phyloP scores from a whole-genome alignment of 1,140 invertebrate species.

The Drosophila lacertosa region DNA sequence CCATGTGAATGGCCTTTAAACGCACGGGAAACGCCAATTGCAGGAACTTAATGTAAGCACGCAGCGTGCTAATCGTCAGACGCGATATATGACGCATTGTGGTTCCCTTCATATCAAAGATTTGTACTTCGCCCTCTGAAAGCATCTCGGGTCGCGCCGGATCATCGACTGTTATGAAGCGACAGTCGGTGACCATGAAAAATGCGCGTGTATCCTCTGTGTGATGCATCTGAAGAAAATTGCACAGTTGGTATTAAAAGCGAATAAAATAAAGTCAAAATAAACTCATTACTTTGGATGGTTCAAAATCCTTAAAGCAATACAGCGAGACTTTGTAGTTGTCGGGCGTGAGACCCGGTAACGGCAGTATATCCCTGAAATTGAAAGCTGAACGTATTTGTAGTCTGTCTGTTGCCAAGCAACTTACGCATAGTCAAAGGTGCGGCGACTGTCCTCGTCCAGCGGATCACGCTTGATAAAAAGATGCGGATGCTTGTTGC shows the following conservation, averaged over 20 bases:
- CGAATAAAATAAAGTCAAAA: background rate
- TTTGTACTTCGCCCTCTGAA: constrained; percentile 87
- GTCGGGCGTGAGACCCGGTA: constrained; percentile 86
- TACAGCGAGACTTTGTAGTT: constrained; percentile 87
- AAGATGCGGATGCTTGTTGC: constrained; percentile 87
- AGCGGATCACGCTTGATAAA: constrained; percentile 87
- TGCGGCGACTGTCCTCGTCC: constrained; percentile 67
- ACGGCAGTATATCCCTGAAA: constrained; percentile 87
- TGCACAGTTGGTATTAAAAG: background rate
- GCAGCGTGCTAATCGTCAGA: constrained; percentile 86
- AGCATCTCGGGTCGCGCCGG: constrained; percentile 61
- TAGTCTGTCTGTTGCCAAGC: background rate
- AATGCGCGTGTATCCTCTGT: constrained; percentile 88
- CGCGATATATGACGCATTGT: constrained; percentile 87
- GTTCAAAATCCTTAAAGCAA: constrained; percentile 86
- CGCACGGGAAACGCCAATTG: constrained; percentile 90
- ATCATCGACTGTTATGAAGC: constrained; percentile 86
- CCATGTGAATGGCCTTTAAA: constrained; percentile 90
- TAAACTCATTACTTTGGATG: constrained; percentile 85
- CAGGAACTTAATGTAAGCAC: constrained; percentile 74
- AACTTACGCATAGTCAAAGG: constrained; percentile 78
- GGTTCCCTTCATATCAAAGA: constrained; percentile 88
- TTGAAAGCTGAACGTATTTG: background rate
- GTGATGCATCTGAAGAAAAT: constrained; percentile 86
- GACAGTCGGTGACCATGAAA: constrained; percentile 88